Evolutionary conservation across 2,888 invertebrate species (phyloP), one percentile per base, ranked within the genome.

Genomic region (Polyommatus icarus): DNA sequence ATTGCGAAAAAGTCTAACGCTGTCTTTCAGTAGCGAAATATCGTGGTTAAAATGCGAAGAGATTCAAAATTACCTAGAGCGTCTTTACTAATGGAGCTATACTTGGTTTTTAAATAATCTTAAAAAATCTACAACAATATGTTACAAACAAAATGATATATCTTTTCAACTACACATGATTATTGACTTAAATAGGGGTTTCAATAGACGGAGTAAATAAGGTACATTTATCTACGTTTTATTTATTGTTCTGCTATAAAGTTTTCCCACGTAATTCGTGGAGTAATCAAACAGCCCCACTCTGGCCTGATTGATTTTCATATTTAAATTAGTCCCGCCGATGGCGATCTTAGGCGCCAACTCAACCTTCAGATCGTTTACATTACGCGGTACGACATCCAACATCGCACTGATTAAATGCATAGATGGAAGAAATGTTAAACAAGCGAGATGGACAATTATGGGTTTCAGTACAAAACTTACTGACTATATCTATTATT

Each of bases 261-360:
- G 85, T 86, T 86, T 83, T 85, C 84, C 82, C 87, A 86, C 87
- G 86, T 88, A 88, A 89, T 89, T 88, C 87, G 84, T 84, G 54
- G 29, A 29, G 54, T 82, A 92, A 91, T 91, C 91, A 90, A 91
- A 90, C 88, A 86, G 88, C 87, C 85, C 87, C 90, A 89, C 87
- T 89, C 89, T 86, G 85, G 84, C 85, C 90, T 89, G 92, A 92
- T 93, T 92, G 92, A 91, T 93, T 93, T 92, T 90, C 90, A 92
- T 92, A 93, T 93, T 93, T 91, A 92, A 92, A 93, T 92, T 87
- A 89, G 87, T 84, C 85, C 84, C 83, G 88, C 89, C 87, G 86
- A 82, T 84, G 86, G 90, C 88, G 82, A 85, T 86, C 85, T 84
- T 78, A 77, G 71, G 15, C 20, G 32, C 10, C 20, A 8, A 1